phyloP scores from a whole-genome alignment of 2,888 invertebrate genomes.

The Nezara viridula region DNA sequence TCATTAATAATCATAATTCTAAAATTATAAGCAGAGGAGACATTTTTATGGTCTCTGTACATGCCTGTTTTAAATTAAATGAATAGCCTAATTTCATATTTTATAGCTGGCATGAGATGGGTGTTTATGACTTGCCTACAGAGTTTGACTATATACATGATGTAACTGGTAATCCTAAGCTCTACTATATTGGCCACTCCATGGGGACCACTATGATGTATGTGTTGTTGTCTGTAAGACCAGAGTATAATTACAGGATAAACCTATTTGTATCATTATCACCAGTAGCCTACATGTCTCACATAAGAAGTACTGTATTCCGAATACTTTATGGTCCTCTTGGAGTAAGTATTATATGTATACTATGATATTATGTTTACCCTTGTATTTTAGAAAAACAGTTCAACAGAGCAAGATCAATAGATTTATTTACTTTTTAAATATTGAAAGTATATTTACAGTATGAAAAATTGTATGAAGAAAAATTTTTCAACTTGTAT shows the following conservation, averaged over 20 bases:
- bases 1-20: slow-evolving; percentile 39
- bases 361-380: not conserved
- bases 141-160: slow-evolving; percentile 79
- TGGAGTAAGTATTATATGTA: slow-evolving; percentile 56
- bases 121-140: slow-evolving; percentile 86
- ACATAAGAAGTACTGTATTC: slow-evolving; percentile 62
- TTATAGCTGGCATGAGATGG: slow-evolving; percentile 90
- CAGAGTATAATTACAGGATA: slow-evolving; percentile 76
- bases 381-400: not conserved
- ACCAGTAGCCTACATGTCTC: slow-evolving; percentile 63
- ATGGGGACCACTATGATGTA: slow-evolving; percentile 88
- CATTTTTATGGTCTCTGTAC: not conserved
- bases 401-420: not conserved
- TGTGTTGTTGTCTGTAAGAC: slow-evolving; percentile 77
- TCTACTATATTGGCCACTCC: slow-evolving; percentile 89
- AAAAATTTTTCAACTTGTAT: not conserved
- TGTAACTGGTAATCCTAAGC: slow-evolving; percentile 71
- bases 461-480: not conserved
- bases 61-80: not conserved
- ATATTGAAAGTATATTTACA: not conserved
- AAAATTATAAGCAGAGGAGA: not conserved
- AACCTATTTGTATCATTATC: slow-evolving; percentile 60
- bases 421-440: not conserved
- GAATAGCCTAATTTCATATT: not conserved
- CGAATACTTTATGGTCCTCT: slow-evolving; percentile 63